A percentile compares a stretch with the other conserved stretches of the same genome.
phyloP scores from a whole-genome alignment of 2,888 invertebrate genomes.

The Scaptomyza polygonia region DNA sequence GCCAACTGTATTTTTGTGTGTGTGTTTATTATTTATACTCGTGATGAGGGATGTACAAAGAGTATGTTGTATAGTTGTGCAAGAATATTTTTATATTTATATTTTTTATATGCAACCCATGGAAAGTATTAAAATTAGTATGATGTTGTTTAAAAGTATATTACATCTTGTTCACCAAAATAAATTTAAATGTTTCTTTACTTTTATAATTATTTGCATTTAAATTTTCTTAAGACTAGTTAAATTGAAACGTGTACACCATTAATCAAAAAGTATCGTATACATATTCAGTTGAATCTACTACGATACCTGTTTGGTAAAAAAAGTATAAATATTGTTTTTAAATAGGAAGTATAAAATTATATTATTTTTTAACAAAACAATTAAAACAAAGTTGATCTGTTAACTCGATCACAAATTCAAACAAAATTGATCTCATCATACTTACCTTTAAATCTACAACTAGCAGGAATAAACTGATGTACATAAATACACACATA shows the following conservation, averaged over 20 bases:
- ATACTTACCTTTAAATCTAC: background rate
- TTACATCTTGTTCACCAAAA: no score
- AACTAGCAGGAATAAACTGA: constrained; percentile 1
- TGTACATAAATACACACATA: constrained; percentile 3
- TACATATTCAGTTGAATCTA: constrained; percentile 37
- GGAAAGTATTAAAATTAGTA: no score
- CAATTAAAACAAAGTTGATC: background rate
- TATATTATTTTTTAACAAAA: background rate
- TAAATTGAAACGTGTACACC: background rate
- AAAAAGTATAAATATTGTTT: background rate
- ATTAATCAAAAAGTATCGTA: constrained; percentile 13
- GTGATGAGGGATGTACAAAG: constrained; percentile 10
- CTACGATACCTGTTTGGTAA: background rate
- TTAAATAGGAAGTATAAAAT: background rate
- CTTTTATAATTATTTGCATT: background rate
- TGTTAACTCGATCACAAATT: background rate
- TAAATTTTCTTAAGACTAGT: constrained; percentile 4
- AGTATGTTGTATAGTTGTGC: background rate
- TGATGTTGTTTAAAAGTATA: no score
- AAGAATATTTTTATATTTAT: no score
- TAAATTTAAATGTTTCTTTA: no score
- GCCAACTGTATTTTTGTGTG: constrained; percentile 21
- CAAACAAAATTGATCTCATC: background rate
- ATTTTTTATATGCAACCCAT: background rate
- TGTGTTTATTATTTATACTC: constrained; percentile 16